Evolutionary conservation across 2,797 vertebrate species (phyloP).

Genomic region (Melanitta fusca): DNA sequence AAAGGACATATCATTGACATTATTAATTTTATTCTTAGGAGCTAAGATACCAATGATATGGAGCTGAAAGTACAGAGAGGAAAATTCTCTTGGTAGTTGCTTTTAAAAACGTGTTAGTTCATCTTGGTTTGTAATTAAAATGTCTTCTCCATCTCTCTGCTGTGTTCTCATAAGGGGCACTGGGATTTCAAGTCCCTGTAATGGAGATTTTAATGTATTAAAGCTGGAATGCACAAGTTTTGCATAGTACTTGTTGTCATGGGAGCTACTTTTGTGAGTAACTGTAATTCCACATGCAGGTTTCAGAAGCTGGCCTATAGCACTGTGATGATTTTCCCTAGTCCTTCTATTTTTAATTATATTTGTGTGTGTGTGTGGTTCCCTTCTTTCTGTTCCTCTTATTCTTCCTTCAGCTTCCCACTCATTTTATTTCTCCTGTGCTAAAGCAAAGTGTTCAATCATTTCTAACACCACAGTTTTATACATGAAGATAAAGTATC

Average conservation of each 20-base stretch:
- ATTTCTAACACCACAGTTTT: background rate
- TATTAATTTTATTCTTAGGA: background rate
- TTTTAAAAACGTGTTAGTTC: background rate
- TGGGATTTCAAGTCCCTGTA: background rate
- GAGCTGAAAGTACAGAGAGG: background rate
- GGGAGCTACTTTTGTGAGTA: background rate
- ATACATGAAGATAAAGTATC: background rate
- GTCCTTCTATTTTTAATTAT: background rate
- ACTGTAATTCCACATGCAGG: background rate
- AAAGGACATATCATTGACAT: background rate
- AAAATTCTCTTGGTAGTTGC: background rate
- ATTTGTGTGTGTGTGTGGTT: background rate
- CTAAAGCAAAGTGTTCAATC: background rate
- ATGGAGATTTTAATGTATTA: conserved; percentile 33
- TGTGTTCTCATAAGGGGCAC: background rate
- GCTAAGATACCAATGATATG: background rate
- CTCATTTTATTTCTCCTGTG: background rate
- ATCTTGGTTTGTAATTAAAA: conserved; percentile 15
- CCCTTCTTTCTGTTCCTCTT: background rate
- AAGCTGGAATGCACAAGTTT: background rate
- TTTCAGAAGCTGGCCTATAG: background rate
- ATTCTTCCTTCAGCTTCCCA: background rate
- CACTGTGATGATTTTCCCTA: background rate
- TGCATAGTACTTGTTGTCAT: background rate
- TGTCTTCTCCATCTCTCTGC: background rate